Evolutionary conservation across 2,113 vertebrate species (phyloP), one percentile per base, ranked within the genome.

Genomic region (Bos taurus): DNA sequence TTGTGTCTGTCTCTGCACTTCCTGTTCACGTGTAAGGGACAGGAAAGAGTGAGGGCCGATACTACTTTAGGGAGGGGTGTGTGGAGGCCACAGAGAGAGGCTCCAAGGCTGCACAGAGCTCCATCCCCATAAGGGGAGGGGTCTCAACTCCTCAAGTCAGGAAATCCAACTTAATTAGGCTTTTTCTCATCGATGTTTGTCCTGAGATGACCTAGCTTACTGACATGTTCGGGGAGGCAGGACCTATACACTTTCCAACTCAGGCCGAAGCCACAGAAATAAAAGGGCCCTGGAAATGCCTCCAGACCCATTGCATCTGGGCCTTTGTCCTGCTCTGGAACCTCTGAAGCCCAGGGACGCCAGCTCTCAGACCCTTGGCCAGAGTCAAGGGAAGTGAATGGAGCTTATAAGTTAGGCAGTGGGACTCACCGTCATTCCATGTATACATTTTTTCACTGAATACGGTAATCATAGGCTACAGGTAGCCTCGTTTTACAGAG

Each of bases 41-140:
- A 23, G n/a, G n/a, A 40, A 23, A 23, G 67, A 40, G 67, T 71
- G 67, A 71, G 57, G 33, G 10, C 7, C 4, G 3, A 13, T 7
- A 36, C 2, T 1, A 2, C 62, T 0, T 9, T 3, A 26, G 6
- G 21, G 3, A 1, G 0, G 30, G 3, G 1, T 0, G 7, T 2
- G 0, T 6, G 13, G 46, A 57, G 33, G 26, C 36, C 21, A 3
- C 23, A 13, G 12, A 50, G 30, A 57, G 62, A 17, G 26, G 3
- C 3, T 23, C 33, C 26, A 11, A 1, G 0, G n/a, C 48, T 26
- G 28, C 30, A 83, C 40, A 3, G 21, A 21, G 26, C 54, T 86
- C 46, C 28, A 10, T 43, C 50, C 56, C 40, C 1, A 0, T 8
- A 12, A 10, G 10, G 19, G 19, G 19, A 71, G n/a, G 15, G 1